phyloP scores from a whole-genome alignment of 2,888 invertebrate genomes.

The Enchytraeus crypticus region DNA sequence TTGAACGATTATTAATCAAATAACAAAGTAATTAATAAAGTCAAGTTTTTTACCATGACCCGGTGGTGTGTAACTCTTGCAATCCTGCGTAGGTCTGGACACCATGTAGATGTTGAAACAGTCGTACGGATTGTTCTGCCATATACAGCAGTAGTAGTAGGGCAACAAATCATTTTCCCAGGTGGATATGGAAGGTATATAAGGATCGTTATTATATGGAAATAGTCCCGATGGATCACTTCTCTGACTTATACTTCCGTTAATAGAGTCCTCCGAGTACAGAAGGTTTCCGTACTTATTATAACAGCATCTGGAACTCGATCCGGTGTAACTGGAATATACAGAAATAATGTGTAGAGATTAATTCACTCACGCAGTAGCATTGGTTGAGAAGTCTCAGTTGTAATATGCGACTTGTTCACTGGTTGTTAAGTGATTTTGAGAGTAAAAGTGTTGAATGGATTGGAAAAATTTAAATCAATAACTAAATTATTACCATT shows the following conservation, averaged over 20 bases:
- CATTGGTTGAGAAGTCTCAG: too few species aligned
- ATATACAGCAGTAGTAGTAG: constrained; percentile 9
- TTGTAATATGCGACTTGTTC: too few species aligned
- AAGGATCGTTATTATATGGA: background rate
- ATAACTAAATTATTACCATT: too few species aligned
- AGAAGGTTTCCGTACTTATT: constrained; percentile 5
- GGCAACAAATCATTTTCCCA: constrained; percentile 6
- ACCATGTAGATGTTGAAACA: constrained; percentile 4
- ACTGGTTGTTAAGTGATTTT: too few species aligned
- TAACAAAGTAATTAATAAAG: too few species aligned
- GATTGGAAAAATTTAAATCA: too few species aligned
- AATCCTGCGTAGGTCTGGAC: background rate
- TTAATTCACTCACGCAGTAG: too few species aligned
- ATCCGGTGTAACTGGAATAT: background rate
- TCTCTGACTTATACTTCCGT: constrained; percentile 1
- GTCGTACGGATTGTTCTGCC: background rate
- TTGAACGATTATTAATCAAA: too few species aligned
- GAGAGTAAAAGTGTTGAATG: too few species aligned
- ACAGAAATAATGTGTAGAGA: too few species aligned
- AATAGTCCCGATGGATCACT: background rate
- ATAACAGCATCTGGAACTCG: constrained; percentile 3
- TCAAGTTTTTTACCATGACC: background rate
- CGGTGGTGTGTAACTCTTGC: background rate
- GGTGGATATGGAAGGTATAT: constrained; percentile 4
- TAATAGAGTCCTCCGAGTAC: constrained; percentile 4